Percentiles rank a stretch among this genome's conserved stretches.
Conservation (phyloP, 1,140 invertebrate genomes). For the silkworm (Bombyx mori) region ASM3026992v2 NC_085124.1:11253001-11253500, state of each 20-base stretch:
- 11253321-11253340: slow-evolving; percentile 12
- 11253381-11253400: background rate
- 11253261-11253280: slow-evolving; percentile 40
- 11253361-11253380: background rate
- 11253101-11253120: slow-evolving; percentile 29
- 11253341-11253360: background rate
- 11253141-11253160: slow-evolving; percentile 32
- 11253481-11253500: background rate
- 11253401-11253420: background rate
- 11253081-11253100: slow-evolving; percentile 5
- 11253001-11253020: no score
- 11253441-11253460: background rate
- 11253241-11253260: slow-evolving; percentile 26
- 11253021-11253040: no score
- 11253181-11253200: slow-evolving; percentile 22
- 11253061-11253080: slow-evolving; percentile 1
- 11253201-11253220: slow-evolving; percentile 34
- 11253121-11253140: slow-evolving; percentile 34
- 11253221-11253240: slow-evolving; percentile 30
- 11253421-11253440: background rate
- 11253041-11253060: background rate
- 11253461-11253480: background rate
- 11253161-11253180: slow-evolving; percentile 30
- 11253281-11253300: slow-evolving; percentile 32
- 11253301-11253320: slow-evolving; percentile 22